Conservation (phyloP, 2,797 vertebrate genomes). For the Cuniculus paca region DNA sequence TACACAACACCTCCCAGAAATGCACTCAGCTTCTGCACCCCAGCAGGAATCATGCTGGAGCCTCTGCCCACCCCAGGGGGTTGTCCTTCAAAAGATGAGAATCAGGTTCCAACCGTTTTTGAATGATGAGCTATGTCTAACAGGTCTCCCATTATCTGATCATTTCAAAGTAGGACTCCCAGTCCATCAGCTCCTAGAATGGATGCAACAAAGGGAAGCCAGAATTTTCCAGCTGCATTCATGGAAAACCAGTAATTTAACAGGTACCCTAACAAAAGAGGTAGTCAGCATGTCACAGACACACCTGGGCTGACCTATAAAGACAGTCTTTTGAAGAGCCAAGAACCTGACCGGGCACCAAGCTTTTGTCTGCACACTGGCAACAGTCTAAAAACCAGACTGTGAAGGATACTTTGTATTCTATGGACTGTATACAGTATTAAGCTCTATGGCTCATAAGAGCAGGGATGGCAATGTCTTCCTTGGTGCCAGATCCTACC, state of each 20-base stretch:
- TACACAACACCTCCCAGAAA: neutral
- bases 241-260: neutral
- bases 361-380: neutral
- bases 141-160: neutral
- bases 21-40: neutral
- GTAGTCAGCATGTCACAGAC: neutral
- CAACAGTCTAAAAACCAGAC: neutral
- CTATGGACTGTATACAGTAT: neutral
- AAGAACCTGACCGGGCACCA: neutral
- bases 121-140: neutral
- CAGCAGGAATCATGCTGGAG: neutral
- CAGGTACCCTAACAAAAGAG: neutral
- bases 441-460: neutral
- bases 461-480: neutral
- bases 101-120: neutral
- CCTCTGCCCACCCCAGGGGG: neutral
- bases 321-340: neutral
- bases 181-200: neutral
- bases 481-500: accelerated
- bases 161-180: neutral
- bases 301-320: neutral
- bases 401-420: neutral
- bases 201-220: neutral
- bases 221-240: neutral
- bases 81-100: neutral